A percentile compares a stretch with the other conserved stretches of the same genome.
These are phyloP conservation scores for Drosophila littoralis DNA, from an alignment of 1,140 invertebrate genomes.

Conservation along the genomic window DNA sequence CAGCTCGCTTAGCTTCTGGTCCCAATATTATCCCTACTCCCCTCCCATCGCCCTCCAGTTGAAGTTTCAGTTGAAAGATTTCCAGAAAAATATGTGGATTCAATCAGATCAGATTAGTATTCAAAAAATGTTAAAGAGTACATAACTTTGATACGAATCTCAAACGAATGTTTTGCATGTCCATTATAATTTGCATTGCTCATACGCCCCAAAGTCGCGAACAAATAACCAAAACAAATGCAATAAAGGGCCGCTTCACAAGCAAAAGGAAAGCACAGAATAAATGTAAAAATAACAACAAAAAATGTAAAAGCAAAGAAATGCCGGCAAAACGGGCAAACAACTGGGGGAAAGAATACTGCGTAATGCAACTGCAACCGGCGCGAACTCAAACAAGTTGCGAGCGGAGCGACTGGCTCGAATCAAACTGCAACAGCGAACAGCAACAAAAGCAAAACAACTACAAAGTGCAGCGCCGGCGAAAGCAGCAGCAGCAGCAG, in stretches of 20 bases:
- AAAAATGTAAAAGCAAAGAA: constrained; percentile 6
- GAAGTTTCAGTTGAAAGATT: too few relatives aligned
- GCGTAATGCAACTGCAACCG: constrained; percentile 27
- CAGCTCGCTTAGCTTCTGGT: too few relatives aligned
- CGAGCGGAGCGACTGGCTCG: constrained; percentile 19
- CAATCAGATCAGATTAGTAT: too few relatives aligned
- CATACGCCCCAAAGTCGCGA: constrained; percentile 49
- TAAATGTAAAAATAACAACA: constrained; percentile 4
- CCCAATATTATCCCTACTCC: too few relatives aligned
- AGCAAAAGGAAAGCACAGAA: constrained; percentile 16
- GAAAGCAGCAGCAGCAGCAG: constrained; percentile 27
- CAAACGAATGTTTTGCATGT: not conserved
- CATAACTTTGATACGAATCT: not conserved
- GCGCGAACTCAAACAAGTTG: constrained; percentile 54
- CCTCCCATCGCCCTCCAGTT: too few relatives aligned
- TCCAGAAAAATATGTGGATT: too few relatives aligned
- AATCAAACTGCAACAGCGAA: constrained; percentile 51
- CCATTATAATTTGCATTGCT: constrained; percentile 19
- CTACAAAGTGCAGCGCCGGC: constrained; percentile 61
- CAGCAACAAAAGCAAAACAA: constrained; percentile 49
- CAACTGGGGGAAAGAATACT: constrained; percentile 5
- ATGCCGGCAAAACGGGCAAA: constrained; percentile 24
- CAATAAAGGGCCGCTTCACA: constrained; percentile 29
- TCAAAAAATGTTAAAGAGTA: too few relatives aligned
- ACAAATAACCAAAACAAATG: constrained; percentile 68